Evolutionary conservation across 2,113 vertebrate species (phyloP), one percentile per base, ranked within the genome.

Genomic region (Scolopax mira): DNA sequence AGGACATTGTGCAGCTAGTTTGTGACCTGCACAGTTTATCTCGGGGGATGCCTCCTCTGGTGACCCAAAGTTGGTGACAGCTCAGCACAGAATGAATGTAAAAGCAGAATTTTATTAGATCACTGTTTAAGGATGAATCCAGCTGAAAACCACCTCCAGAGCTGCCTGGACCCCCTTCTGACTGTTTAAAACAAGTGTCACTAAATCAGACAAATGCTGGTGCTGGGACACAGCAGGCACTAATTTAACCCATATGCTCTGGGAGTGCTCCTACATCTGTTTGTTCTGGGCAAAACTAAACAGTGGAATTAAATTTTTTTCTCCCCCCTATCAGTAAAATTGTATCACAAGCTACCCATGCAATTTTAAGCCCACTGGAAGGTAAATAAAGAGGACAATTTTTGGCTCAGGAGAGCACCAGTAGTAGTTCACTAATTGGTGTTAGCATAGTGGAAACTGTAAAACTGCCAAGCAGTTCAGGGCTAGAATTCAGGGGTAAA

Each of bases 191-290:
- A 81, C 84, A 93, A 94, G 89, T 96, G 95, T 93, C 92, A 92
- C 83, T 93, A 96, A 95, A 94, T 95, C 95, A 97, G 93, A 95
- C 84, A 94, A 94, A 94, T 79, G 94, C 85, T 2, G 11, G 48
- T 84, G 93, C 91, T 96, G 95, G 88, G 83, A 66, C 95, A 74
- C 95, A 97, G 95, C 94, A 93, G 90, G 95, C 88, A 84, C 77
- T 97, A 95, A 97, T 97, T 97, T 95, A 97, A 97, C 94, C 93
- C 96, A 96, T 96, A 97, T 97, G 96, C 78, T 94, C 91, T 91
- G 93, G 80, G 83, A 97, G 57, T 49, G 66, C 80, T 94, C 54
- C 74, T 89, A 87, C 95, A 96, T 94, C 95, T 96, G 95, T 94
- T 89, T 87, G 35, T 93, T 95, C 87, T 65, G 91, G 87, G 93